phyloP scores from a whole-genome alignment of 35 echinoderm and acorn worm species.

The Patiria miniata region DNA sequence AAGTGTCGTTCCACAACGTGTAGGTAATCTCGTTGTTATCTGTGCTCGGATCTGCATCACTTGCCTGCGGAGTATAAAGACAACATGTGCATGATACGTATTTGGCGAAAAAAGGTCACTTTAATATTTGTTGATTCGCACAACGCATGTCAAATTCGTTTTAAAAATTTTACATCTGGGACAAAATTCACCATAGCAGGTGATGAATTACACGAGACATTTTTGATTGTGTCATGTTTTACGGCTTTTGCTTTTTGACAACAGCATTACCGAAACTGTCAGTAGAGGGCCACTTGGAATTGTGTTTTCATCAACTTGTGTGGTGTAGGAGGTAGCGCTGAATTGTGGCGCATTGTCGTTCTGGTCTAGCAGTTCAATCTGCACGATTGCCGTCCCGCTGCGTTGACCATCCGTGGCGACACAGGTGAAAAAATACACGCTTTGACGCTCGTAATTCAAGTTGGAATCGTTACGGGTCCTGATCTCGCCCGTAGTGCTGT shows the following conservation, averaged over 20 bases:
- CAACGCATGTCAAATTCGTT: too few relatives aligned
- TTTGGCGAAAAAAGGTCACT: too few relatives aligned
- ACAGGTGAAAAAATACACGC: constrained; percentile 52
- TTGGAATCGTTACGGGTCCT: background rate
- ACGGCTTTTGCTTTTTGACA: too few relatives aligned
- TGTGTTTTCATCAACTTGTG: background rate
- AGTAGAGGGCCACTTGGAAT: background rate
- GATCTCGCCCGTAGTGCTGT: background rate
- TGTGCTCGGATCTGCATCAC: background rate
- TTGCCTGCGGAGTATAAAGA: background rate
- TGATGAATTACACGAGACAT: too few relatives aligned
- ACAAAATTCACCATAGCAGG: too few relatives aligned
- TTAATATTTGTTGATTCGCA: too few relatives aligned
- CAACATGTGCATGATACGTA: too few relatives aligned
- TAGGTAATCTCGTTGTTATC: background rate
- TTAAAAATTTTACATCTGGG: too few relatives aligned
- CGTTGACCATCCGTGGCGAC: constrained; percentile 18
- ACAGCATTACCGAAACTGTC: background rate
- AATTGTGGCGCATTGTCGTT: constrained; percentile 31
- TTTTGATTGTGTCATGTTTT: too few relatives aligned
- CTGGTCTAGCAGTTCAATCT: constrained; percentile 28
- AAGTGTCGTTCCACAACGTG: background rate
- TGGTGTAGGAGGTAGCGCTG: background rate
- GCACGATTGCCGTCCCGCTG: background rate
- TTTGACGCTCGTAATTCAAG: constrained; percentile 1